These are phyloP conservation scores for Anomalospiza imberbis DNA, from an alignment of 2,797 vertebrate genomes.

Conservation along the genomic window DNA sequence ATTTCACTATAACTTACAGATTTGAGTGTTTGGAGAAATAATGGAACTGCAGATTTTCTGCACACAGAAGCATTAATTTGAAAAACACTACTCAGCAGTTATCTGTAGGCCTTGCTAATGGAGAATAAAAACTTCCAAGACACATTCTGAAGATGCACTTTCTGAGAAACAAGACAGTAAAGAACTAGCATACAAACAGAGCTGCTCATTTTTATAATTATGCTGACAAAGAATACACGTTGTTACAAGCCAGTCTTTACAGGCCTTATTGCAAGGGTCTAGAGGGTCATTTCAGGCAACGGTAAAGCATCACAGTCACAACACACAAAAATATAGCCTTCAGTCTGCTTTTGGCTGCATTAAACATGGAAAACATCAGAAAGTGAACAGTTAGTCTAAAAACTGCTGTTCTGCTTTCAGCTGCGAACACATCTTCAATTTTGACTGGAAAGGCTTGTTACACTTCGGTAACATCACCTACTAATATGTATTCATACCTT, in stretches of 20 bases:
- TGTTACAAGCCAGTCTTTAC: not conserved
- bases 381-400: not conserved
- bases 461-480: not conserved
- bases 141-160: not conserved
- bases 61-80: not conserved
- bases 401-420: not conserved
- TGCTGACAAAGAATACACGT: not conserved
- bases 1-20: not conserved
- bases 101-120: not conserved
- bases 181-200: not conserved
- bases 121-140: not conserved
- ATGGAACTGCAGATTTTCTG: not conserved
- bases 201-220: not conserved
- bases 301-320: not conserved
- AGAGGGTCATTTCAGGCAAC: not conserved
- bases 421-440: not conserved
- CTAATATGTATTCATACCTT: slow-evolving; percentile 61
- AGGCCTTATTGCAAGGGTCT: not conserved
- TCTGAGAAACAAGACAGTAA: not conserved
- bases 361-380: not conserved
- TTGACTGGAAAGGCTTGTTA: not conserved
- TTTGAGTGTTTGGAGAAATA: not conserved
- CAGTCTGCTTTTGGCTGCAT: not conserved
- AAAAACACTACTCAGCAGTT: not conserved
- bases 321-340: not conserved